Percentiles rank a stretch among this genome's conserved stretches.
Evolutionary conservation across 2,888 invertebrate species (phyloP).

Genomic region (Calliopum simillimum): DNA sequence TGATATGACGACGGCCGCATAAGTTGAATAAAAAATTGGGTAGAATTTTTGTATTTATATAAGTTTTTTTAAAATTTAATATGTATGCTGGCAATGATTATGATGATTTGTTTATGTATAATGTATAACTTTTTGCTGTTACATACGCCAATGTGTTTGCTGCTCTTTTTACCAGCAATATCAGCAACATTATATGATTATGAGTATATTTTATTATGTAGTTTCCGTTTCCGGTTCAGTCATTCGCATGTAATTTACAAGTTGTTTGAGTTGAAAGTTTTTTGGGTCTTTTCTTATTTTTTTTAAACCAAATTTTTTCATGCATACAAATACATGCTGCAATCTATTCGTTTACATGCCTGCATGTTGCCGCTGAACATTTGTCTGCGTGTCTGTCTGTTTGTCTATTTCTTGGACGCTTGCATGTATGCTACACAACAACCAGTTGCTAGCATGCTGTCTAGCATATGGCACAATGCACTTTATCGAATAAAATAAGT

Average conservation of each 20-base stretch:
- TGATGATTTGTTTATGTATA: background rate
- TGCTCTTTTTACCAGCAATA: too few species aligned
- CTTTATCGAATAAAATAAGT: too few species aligned
- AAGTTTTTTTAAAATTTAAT: too few species aligned
- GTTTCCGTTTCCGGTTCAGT: conserved; percentile 27
- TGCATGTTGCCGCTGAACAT: background rate
- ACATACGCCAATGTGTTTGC: background rate
- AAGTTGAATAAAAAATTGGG: too few species aligned
- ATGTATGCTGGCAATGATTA: background rate
- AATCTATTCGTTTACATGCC: background rate
- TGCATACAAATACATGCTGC: conserved; percentile 6
- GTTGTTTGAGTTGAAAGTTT: conserved; percentile 3
- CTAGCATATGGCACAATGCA: too few species aligned
- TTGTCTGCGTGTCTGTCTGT: conserved; percentile 9
- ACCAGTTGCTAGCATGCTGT: conserved; percentile 14
- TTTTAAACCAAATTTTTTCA: background rate
- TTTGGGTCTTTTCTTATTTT: background rate
- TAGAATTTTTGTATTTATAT: too few species aligned
- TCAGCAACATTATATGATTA: background rate
- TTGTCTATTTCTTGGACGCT: background rate
- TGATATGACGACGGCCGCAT: too few species aligned
- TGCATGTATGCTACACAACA: conserved; percentile 12
- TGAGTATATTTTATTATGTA: conserved; percentile 18
- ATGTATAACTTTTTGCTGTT: background rate
- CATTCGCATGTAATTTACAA: conserved; percentile 18